Evolutionary conservation across 2,113 vertebrate genomes (phyloP).

Genomic region (Oostethus manadensis): DNA sequence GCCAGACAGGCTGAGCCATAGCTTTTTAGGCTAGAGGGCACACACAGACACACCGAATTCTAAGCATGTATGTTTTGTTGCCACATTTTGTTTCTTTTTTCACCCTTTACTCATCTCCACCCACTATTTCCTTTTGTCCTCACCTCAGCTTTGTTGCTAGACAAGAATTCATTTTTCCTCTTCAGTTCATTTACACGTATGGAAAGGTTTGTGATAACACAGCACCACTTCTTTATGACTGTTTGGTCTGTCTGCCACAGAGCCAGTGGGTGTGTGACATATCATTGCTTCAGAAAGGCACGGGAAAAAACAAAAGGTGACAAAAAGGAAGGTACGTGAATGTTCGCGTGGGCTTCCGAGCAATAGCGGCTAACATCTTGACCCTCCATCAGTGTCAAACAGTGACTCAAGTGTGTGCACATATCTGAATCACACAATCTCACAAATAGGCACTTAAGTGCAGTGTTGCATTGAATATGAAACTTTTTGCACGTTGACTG

Average conservation of each 20-base stretch:
- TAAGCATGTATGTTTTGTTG: slow-evolving; percentile 18
- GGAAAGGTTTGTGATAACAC: slow-evolving; percentile 55
- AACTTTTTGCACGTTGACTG: too few species aligned
- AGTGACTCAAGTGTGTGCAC: slow-evolving; percentile 8
- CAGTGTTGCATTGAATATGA: background rate
- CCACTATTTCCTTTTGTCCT: slow-evolving; percentile 12
- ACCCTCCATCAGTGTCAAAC: slow-evolving; percentile 41
- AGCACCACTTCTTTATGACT: slow-evolving; percentile 58
- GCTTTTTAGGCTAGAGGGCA: slow-evolving; percentile 49
- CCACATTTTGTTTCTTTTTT: slow-evolving; percentile 16
- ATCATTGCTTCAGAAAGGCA: slow-evolving; percentile 45
- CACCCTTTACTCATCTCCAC: background rate
- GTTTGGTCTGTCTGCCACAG: slow-evolving; percentile 56
- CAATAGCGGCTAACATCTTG: slow-evolving; percentile 44
- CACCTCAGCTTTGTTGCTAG: slow-evolving; percentile 36
- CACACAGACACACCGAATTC: slow-evolving; percentile 4
- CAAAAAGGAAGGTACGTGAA: background rate
- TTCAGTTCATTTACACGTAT: slow-evolving; percentile 52
- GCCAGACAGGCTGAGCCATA: slow-evolving; percentile 53
- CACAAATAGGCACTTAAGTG: slow-evolving; percentile 1
- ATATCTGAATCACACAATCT: slow-evolving; percentile 2
- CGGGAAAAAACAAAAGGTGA: slow-evolving; percentile 7
- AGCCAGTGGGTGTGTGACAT: slow-evolving; percentile 46
- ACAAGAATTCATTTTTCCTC: slow-evolving; percentile 30
- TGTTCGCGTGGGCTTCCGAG: slow-evolving; percentile 25